These are phyloP conservation scores for Madoqua kirkii DNA, from an alignment of 2,113 vertebrate species.

Conservation along the genomic window DNA sequence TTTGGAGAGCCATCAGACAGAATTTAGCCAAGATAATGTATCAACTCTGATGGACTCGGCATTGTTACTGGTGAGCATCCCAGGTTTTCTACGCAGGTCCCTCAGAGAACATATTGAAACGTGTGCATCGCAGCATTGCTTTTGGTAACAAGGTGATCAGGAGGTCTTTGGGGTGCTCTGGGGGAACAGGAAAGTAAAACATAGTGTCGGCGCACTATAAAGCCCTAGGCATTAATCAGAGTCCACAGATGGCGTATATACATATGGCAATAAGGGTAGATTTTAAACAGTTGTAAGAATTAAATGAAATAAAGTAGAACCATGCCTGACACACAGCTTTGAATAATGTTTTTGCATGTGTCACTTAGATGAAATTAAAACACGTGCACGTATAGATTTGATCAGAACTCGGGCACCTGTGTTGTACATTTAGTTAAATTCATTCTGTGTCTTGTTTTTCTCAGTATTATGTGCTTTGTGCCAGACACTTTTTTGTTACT, in stretches of 20 bases:
- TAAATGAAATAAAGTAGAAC: neutral
- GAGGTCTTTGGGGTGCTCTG: neutral
- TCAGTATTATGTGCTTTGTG: neutral
- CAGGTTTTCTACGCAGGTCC: neutral
- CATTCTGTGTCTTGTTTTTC: neutral
- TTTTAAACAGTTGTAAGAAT: neutral
- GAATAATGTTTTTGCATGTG: neutral
- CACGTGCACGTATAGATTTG: accelerated
- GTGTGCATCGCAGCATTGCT: neutral
- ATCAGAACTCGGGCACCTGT: neutral
- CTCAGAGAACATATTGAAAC: neutral
- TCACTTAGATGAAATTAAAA: neutral
- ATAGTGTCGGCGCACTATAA: neutral
- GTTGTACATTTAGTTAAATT: neutral
- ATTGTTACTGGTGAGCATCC: neutral
- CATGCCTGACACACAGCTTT: neutral
- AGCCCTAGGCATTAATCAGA: neutral
- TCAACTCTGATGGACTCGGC: neutral
- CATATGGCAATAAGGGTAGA: neutral
- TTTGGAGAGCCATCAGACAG: neutral
- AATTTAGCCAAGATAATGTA: neutral
- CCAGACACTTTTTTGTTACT: neutral
- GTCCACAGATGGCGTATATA: neutral
- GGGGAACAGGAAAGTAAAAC: neutral
- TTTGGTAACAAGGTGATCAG: neutral